phyloP scores from a whole-genome alignment of 2,113 vertebrate genomes.

The Sus scrofa region T2T-Sscrofa CM000812.6:280359001-280359500 shows the following conservation, averaged over 20 bases:
- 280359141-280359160: neutral
- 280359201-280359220: neutral
- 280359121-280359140: neutral
- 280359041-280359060: conserved; percentile 37
- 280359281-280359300: neutral
- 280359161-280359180: neutral
- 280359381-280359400: too few relatives aligned
- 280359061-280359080: neutral
- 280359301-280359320: neutral
- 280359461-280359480: neutral
- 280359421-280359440: too few relatives aligned
- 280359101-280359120: neutral
- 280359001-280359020: conserved; percentile 45
- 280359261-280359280: neutral
- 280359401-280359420: neutral
- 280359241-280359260: neutral
- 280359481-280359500: neutral
- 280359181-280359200: too few relatives aligned
- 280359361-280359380: neutral
- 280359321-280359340: neutral
- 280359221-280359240: neutral
- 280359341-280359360: neutral
- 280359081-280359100: neutral
- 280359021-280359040: neutral
- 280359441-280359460: neutral